Percentiles rank a stretch among this genome's conserved stretches.
Conservation (phyloP, 2,113 vertebrate genomes). For the Oreochromis aureus region DNA sequence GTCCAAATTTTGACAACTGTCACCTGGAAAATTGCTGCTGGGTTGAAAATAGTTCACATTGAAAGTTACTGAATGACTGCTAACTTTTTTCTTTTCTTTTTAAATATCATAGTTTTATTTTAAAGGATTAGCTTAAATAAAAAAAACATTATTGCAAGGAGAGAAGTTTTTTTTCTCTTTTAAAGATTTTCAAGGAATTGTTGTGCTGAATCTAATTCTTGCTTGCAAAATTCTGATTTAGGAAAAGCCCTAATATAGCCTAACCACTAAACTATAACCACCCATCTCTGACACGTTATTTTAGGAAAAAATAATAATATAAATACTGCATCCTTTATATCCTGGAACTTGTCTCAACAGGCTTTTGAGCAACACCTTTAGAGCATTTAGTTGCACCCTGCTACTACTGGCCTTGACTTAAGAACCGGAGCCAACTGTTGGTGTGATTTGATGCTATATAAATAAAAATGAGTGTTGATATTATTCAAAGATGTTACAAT, state of each 20-base stretch:
- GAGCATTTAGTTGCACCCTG: neutral
- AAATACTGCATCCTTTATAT: neutral
- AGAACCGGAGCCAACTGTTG: neutral
- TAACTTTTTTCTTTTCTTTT: neutral
- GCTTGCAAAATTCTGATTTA: neutral
- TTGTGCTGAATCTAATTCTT: neutral
- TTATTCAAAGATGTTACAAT: neutral
- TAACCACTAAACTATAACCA: neutral
- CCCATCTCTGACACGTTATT: neutral
- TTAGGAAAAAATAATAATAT: neutral
- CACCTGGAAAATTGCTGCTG: neutral
- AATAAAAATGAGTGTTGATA: neutral
- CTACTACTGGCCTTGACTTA: neutral
- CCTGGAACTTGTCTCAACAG: neutral
- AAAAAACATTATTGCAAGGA: neutral
- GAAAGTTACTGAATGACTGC: neutral
- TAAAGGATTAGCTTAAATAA: neutral
- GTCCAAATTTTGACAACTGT: neutral
- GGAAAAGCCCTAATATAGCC: neutral
- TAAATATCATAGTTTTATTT: neutral
- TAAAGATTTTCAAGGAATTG: neutral
- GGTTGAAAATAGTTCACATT: neutral
- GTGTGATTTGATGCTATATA: neutral
- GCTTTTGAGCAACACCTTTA: neutral
- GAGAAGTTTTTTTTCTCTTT: fast-evolving